Conservation (phyloP, 2,888 invertebrate genomes). For the Tachina grossa region DNA sequence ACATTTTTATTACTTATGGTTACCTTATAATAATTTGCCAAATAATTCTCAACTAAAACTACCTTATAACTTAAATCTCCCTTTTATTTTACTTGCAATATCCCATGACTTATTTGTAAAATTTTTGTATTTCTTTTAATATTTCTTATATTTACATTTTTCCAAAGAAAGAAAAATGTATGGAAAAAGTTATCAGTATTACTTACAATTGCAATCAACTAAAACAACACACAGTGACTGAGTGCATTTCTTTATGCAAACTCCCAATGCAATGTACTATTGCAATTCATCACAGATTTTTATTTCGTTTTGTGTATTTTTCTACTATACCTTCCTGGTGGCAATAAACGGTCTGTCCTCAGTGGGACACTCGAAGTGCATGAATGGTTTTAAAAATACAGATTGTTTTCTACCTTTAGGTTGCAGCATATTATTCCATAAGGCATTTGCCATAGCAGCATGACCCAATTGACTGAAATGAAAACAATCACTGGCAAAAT, state of each 20-base stretch:
- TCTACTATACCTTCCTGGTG: constrained; percentile 75
- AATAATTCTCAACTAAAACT: not conserved
- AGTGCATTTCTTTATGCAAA: constrained; percentile 40
- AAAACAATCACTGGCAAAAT: constrained; percentile 85
- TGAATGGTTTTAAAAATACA: constrained; percentile 61
- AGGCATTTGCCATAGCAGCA: constrained; percentile 83
- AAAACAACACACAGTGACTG: constrained; percentile 33
- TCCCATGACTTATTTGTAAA: not conserved
- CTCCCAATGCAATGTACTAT: constrained; percentile 39
- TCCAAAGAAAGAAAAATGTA: not conserved
- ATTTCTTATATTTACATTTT: not conserved
- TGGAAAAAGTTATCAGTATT: not conserved
- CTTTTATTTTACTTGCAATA: not conserved
- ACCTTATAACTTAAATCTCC: not conserved
- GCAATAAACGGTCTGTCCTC: constrained; percentile 78
- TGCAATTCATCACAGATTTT: constrained; percentile 29
- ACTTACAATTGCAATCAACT: constrained; percentile 43
- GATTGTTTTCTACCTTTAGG: constrained; percentile 83
- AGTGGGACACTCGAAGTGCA: constrained; percentile 79
- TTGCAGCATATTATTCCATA: constrained; percentile 85
- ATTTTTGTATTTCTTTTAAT: not conserved
- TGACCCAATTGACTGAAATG: constrained; percentile 86
- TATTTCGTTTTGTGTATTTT: constrained; percentile 11
- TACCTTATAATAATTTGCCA: not conserved
- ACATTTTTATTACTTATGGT: too few species aligned